Conservation (phyloP, 2,888 invertebrate species). For the Epinotia ramella region DNA sequence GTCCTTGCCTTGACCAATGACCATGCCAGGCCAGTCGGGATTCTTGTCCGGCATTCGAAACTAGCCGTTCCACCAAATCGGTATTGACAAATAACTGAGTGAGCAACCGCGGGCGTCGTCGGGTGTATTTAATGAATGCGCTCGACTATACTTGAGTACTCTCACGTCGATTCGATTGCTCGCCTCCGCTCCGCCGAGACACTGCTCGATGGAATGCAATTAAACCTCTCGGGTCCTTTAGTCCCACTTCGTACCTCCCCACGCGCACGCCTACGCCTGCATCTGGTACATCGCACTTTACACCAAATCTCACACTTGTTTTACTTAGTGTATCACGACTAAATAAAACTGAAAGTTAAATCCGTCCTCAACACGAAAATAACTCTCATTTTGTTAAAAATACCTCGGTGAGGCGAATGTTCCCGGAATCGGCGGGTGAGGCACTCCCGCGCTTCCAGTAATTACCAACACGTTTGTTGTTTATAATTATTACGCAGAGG, state of each 20-base stretch:
- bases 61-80: too few species aligned
- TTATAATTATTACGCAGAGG: conserved; percentile 16
- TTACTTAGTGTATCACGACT: conserved; percentile 18
- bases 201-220: conserved; percentile 36
- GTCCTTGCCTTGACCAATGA: too few species aligned
- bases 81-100: too few species aligned
- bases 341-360: conserved; percentile 41
- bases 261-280: conserved; percentile 24
- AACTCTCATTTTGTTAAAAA: conserved; percentile 34
- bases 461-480: conserved; percentile 28
- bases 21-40: too few species aligned
- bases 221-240: conserved; percentile 23
- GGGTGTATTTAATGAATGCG: not conserved
- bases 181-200: conserved; percentile 23
- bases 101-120: too few species aligned
- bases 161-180: conserved; percentile 10
- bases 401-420: conserved; percentile 11
- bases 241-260: not conserved
- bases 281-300: conserved; percentile 25
- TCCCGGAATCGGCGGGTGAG: conserved; percentile 11
- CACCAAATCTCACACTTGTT: conserved; percentile 30
- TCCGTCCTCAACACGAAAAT: conserved; percentile 26
- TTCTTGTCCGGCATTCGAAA: too few species aligned
- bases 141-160: not conserved
- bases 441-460: conserved; percentile 24